Conservation (phyloP, 2,888 invertebrate genomes). For the Patella ulyssiponensis region DNA sequence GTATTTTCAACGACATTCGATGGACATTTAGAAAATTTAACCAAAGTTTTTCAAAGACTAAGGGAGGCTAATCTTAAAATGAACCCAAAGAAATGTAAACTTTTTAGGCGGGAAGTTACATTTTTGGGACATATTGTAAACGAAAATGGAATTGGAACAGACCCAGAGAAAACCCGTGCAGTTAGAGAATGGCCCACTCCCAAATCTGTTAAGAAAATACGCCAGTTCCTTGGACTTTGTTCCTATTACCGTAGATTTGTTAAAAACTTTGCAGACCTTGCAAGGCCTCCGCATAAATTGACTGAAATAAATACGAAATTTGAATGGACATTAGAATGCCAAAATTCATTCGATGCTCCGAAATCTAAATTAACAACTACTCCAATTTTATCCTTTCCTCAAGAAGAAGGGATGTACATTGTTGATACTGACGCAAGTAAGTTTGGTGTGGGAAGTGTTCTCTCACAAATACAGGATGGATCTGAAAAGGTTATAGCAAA, state of each 20-base stretch:
- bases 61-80: too few relatives aligned
- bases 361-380: background rate
- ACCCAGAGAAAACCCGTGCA: background rate
- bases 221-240: constrained; percentile 34
- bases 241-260: constrained; percentile 38
- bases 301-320: background rate
- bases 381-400: too few relatives aligned
- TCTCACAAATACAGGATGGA: constrained; percentile 32
- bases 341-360: too few relatives aligned
- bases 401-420: background rate
- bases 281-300: constrained; percentile 31
- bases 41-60: too few relatives aligned
- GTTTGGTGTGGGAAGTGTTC: constrained; percentile 29
- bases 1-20: too few relatives aligned
- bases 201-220: background rate
- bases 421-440: constrained; percentile 11
- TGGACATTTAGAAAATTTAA: too few relatives aligned
- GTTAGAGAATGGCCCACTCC: background rate
- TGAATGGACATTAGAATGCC: too few relatives aligned
- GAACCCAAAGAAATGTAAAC: constrained; percentile 12
- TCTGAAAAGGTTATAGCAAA: constrained; percentile 28
- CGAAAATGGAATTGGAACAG: constrained; percentile 10
- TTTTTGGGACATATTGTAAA: constrained; percentile 35
- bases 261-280: constrained; percentile 30
- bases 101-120: constrained; percentile 17